Conservation (phyloP, 2,888 invertebrate genomes). For the Sminthurinus aureus region DNA sequence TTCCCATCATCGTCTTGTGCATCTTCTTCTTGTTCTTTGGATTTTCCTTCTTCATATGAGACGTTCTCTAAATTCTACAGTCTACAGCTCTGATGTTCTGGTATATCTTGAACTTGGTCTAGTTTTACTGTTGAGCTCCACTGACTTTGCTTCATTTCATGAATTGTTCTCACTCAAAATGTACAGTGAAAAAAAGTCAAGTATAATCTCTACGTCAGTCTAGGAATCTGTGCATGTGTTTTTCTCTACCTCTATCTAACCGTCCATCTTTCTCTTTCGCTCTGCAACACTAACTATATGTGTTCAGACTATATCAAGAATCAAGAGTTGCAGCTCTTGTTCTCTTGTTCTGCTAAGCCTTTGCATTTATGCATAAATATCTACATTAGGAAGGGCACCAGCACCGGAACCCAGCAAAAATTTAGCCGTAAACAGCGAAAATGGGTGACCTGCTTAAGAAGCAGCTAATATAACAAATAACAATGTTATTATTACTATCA, state of each 20-base stretch:
- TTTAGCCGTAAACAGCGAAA: conserved; percentile 44
- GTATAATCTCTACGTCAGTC: too few species aligned
- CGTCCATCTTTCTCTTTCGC: neutral
- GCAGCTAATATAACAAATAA: neutral
- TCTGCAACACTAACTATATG: neutral
- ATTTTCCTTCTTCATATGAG: conserved; percentile 34
- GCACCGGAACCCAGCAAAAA: conserved; percentile 41
- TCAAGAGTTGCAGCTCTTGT: neutral
- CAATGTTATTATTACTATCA: conserved; percentile 6
- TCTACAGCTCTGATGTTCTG: too few species aligned
- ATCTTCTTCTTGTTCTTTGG: conserved; percentile 26
- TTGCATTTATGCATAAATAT: neutral
- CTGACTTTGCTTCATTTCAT: conserved; percentile 38
- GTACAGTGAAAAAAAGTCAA: too few species aligned
- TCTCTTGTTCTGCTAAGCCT: neutral
- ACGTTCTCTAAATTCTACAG: conserved; percentile 18
- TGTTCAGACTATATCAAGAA: neutral
- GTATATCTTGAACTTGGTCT: conserved; percentile 48
- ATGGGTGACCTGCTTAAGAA: conserved; percentile 57
- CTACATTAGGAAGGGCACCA: conserved; percentile 37
- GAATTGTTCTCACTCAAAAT: conserved; percentile 27
- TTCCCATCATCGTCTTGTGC: conserved; percentile 37
- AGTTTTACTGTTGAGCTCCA: conserved; percentile 48
- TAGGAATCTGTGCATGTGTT: too few species aligned
- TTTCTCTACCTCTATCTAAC: conserved; percentile 4